phyloP scores from a whole-genome alignment of 2,888 invertebrate genomes.

The Xestia sexstrigata region DNA sequence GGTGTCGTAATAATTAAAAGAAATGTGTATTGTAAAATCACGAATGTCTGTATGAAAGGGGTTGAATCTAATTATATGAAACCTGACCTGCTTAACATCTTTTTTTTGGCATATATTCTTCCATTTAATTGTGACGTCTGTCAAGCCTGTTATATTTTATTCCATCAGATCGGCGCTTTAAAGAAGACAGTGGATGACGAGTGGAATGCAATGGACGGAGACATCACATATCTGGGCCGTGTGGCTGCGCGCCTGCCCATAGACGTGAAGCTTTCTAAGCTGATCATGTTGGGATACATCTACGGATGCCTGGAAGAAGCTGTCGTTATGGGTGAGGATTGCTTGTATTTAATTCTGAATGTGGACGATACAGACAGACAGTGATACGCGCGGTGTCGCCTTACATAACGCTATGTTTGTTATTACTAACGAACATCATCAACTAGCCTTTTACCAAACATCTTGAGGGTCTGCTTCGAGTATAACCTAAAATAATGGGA shows the following conservation, averaged over 20 bases:
- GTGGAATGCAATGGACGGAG: slow-evolving; percentile 93
- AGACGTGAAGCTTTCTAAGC: slow-evolving; percentile 95
- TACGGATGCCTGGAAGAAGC: slow-evolving; percentile 96
- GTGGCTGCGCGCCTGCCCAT: slow-evolving; percentile 96
- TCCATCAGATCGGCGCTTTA: slow-evolving; percentile 94
- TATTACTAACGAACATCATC: slow-evolving; percentile 60
- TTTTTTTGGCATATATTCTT: neutral
- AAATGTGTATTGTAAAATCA: neutral
- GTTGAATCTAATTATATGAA: neutral
- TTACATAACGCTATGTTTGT: slow-evolving; percentile 85
- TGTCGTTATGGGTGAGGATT: slow-evolving; percentile 93
- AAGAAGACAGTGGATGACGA: slow-evolving; percentile 90
- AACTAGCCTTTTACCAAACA: neutral
- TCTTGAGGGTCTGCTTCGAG: neutral
- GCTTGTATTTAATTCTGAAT: neutral
- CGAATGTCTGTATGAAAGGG: neutral
- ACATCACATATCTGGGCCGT: slow-evolving; percentile 96
- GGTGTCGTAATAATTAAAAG: neutral
- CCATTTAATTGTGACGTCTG: neutral
- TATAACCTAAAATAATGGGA: neutral
- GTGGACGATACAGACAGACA: too few relatives aligned
- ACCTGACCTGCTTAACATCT: too few relatives aligned
- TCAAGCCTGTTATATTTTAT: neutral
- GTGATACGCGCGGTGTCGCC: slow-evolving; percentile 85
- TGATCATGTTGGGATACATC: slow-evolving; percentile 96